Percentiles rank a stretch among this genome's conserved stretches.
Evolutionary conservation across 1,140 invertebrate genomes (phyloP).

Genomic region (Ctenoplectra terminalis): DNA sequence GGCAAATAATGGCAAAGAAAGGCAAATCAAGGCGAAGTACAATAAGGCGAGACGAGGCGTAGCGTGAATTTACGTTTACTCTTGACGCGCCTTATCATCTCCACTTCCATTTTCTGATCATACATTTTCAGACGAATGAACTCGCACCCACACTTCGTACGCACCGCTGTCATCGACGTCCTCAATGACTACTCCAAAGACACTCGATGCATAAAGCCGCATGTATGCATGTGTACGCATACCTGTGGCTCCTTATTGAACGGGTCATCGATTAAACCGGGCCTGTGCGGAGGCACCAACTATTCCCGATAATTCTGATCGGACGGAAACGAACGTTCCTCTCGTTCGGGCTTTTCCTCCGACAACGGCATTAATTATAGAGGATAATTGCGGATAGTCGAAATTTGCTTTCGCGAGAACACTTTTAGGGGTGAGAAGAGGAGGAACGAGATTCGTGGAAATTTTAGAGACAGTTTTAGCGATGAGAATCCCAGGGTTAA

Average conservation of each 20-base stretch:
- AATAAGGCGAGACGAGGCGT: too few relatives aligned
- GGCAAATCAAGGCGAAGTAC: too few relatives aligned
- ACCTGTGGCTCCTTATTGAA: constrained; percentile 26
- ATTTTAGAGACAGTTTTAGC: too few relatives aligned
- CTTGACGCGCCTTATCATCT: not conserved
- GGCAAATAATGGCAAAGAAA: too few relatives aligned
- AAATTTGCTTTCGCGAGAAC: not conserved
- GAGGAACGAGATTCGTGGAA: too few relatives aligned
- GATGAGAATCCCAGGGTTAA: too few relatives aligned
- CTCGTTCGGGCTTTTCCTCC: not conserved
- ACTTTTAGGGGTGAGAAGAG: too few relatives aligned
- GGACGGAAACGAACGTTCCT: constrained; percentile 4
- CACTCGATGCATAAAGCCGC: not conserved
- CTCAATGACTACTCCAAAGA: constrained; percentile 29
- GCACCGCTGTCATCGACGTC: constrained; percentile 23
- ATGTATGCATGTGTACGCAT: not conserved
- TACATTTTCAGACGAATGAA: not conserved
- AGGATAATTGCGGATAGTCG: not conserved
- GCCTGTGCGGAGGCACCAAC: constrained; percentile 14
- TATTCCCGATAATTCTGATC: constrained; percentile 43
- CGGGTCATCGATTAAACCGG: constrained; percentile 25
- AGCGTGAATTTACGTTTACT: too few relatives aligned
- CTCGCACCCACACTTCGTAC: not conserved
- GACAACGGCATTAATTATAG: constrained; percentile 14
- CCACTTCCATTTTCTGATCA: too few relatives aligned